These are phyloP conservation scores for Nomada ruficornis DNA, from an alignment of 2,888 invertebrate genomes.

Conservation along the genomic window DNA sequence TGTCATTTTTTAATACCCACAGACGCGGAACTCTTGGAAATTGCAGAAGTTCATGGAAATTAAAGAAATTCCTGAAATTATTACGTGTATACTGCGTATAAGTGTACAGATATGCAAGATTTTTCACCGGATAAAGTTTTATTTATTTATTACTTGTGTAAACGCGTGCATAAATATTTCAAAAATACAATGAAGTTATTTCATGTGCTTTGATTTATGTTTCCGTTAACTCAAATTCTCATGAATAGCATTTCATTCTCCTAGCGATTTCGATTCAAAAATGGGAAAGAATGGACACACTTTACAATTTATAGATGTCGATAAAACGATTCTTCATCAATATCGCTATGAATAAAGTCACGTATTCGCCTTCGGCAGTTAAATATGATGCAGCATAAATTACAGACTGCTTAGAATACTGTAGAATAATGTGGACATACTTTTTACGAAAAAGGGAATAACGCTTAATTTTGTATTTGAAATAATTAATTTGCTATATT, in stretches of 20 bases:
- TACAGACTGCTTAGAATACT: neutral
- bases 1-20: neutral
- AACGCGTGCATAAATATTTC: neutral
- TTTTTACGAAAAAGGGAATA: too few species aligned
- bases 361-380: neutral
- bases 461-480: too few species aligned
- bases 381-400: constrained; percentile 6
- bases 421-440: neutral
- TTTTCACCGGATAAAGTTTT: neutral
- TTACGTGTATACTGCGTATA: neutral
- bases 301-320: constrained; percentile 11
- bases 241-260: neutral
- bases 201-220: neutral
- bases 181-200: neutral
- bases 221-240: too few species aligned
- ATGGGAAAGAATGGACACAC: neutral
- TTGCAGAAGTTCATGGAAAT: neutral
- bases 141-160: neutral
- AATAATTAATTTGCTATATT: too few species aligned
- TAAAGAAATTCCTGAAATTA: neutral
- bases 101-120: neutral
- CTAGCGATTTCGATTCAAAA: neutral
- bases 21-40: neutral
- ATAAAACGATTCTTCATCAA: constrained; percentile 13
- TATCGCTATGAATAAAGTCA: constrained; percentile 10